Evolutionary conservation across 2,797 vertebrate genomes (phyloP).

Genomic region (Fringilla coelebs): DNA sequence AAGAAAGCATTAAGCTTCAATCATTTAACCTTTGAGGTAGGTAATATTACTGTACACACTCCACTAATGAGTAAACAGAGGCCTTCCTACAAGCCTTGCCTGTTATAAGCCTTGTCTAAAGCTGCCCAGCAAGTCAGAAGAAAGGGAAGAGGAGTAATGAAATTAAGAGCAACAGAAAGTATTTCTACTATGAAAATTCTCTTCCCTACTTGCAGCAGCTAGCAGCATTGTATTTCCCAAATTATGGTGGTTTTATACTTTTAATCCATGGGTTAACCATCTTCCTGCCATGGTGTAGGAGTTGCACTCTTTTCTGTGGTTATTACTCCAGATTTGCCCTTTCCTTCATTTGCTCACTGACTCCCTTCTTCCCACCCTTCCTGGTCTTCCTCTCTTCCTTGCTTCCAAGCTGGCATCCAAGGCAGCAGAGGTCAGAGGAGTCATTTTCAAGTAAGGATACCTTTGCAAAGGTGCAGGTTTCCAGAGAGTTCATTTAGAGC

Average conservation of each 20-base stretch:
- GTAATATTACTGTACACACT: background rate
- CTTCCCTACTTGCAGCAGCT: background rate
- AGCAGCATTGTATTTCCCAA: background rate
- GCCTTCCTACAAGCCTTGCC: background rate
- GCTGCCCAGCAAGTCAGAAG: background rate
- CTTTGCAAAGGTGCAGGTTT: background rate
- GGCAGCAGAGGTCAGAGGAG: background rate
- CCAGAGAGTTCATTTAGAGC: background rate
- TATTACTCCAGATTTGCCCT: background rate
- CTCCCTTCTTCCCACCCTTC: background rate
- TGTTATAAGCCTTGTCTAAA: background rate
- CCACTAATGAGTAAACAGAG: slow-evolving; percentile 26
- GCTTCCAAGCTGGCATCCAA: background rate
- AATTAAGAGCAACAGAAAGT: background rate
- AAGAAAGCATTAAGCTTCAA: slow-evolving; percentile 42
- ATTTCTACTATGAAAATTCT: background rate
- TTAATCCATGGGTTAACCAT: background rate
- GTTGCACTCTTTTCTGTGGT: background rate
- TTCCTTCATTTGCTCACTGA: background rate
- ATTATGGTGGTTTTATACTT: background rate
- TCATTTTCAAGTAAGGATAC: background rate
- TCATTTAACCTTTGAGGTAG: slow-evolving; percentile 8
- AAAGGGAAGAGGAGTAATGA: background rate
- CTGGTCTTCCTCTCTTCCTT: background rate
- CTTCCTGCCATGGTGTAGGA: background rate